A percentile compares a stretch with the other conserved stretches of the same genome.
These are phyloP conservation scores for Drosophila rufa DNA, from an alignment of 1,140 invertebrate species.

Conservation along the genomic window DNA sequence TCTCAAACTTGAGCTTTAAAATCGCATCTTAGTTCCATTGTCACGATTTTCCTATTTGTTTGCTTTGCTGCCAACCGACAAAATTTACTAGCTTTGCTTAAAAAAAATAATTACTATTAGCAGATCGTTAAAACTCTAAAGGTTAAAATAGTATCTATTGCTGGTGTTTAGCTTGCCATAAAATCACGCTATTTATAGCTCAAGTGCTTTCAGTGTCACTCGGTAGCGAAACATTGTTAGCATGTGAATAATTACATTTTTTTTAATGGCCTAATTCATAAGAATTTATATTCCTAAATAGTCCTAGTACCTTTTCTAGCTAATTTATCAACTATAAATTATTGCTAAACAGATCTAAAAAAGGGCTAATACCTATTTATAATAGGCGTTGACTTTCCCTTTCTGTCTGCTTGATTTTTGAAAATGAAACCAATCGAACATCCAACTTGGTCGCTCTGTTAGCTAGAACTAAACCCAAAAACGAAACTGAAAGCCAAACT, in stretches of 20 bases:
- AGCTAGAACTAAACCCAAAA: slow-evolving; percentile 4
- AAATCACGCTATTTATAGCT: slow-evolving; percentile 14
- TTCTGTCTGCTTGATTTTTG: neutral
- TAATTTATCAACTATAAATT: no score
- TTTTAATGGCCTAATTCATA: neutral
- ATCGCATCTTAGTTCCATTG: neutral
- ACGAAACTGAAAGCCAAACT: slow-evolving; percentile 4
- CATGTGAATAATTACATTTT: neutral
- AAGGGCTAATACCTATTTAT: no score
- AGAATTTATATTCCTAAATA: neutral
- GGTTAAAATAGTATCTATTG: slow-evolving; percentile 21
- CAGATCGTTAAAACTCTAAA: slow-evolving; percentile 20
- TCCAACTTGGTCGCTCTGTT: neutral
- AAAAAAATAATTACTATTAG: slow-evolving; percentile 3
- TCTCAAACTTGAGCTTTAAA: neutral
- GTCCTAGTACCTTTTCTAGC: neutral
- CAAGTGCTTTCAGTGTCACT: neutral
- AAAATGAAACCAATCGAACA: neutral
- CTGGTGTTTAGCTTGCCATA: slow-evolving; percentile 3
- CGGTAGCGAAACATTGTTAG: neutral
- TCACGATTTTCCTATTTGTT: slow-evolving; percentile 21
- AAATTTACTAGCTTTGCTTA: neutral
- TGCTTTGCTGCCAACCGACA: neutral
- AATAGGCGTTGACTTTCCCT: no score
- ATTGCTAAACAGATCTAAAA: neutral